A percentile compares a stretch with the other conserved stretches of the same genome.
These are phyloP conservation scores for Bombus breviceps DNA, from an alignment of 1,140 invertebrate species.

Conservation along the genomic window DNA sequence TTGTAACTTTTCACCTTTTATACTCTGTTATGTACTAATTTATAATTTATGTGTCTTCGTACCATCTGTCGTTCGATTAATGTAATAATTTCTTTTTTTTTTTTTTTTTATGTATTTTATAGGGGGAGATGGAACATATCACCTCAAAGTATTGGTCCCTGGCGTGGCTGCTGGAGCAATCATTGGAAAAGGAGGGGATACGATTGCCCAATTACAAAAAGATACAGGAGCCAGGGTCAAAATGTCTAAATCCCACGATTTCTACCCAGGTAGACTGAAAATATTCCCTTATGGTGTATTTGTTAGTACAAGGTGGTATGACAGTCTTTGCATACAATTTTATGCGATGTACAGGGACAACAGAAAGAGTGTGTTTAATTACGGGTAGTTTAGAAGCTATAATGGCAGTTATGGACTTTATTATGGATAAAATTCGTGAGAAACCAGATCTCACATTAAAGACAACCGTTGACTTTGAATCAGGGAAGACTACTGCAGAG, in stretches of 20 bases:
- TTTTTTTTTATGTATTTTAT: conserved; percentile 57
- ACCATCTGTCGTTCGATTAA: neutral
- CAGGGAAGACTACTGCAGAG: conserved; percentile 89
- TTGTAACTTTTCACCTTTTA: neutral
- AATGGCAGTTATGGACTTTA: conserved; percentile 96
- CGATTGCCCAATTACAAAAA: conserved; percentile 98
- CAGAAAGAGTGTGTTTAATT: conserved; percentile 98
- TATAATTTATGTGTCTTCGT: neutral
- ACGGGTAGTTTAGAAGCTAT: conserved; percentile 97
- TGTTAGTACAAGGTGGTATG: neutral
- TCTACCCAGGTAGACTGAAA: conserved; percentile 92
- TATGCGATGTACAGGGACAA: conserved; percentile 89
- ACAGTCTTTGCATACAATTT: neutral
- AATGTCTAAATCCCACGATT: conserved; percentile 99
- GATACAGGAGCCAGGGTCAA: conserved; percentile 97
- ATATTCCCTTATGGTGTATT: neutral
- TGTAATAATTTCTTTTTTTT: neutral
- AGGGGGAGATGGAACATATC: conserved; percentile 90
- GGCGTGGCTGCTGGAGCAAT: conserved; percentile 98
- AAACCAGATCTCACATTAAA: conserved; percentile 96
- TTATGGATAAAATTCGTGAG: conserved; percentile 99
- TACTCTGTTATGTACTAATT: neutral
- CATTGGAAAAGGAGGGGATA: conserved; percentile 98
- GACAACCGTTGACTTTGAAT: conserved; percentile 86
- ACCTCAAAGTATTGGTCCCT: conserved; percentile 98